phyloP scores from a whole-genome alignment of 2,113 vertebrate genomes.

The Istiophorus platypterus region DNA sequence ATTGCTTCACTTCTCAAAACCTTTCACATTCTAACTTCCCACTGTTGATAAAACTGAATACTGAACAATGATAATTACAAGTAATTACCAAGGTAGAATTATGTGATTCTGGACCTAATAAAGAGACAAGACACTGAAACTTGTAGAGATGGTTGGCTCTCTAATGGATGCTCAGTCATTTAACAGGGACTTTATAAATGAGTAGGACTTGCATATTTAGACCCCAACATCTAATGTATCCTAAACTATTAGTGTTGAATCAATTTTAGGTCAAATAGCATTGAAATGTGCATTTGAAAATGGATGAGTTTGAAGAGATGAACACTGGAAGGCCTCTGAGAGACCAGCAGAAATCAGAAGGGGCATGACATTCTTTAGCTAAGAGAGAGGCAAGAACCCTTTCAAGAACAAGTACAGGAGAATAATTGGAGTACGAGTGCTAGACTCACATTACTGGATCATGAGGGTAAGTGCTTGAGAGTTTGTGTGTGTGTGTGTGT shows the following conservation, averaged over 20 bases:
- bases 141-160: background rate
- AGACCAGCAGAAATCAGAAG: constrained; percentile 69
- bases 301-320: constrained; percentile 59
- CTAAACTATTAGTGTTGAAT: constrained; percentile 64
- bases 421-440: constrained; percentile 83
- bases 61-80: background rate
- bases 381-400: constrained; percentile 78
- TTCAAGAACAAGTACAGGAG: constrained; percentile 80
- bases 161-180: constrained; percentile 13
- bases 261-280: constrained; percentile 64
- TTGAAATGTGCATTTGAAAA: constrained; percentile 65
- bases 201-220: constrained; percentile 18
- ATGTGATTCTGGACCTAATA: background rate
- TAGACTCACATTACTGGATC: constrained; percentile 77
- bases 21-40: background rate
- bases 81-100: background rate
- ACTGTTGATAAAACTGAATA: background rate
- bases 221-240: constrained; percentile 35
- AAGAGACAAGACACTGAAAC: constrained; percentile 3
- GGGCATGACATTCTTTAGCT: constrained; percentile 73
- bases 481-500: constrained; percentile 50
- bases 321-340: constrained; percentile 55
- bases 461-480: constrained; percentile 77
- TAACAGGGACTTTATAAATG: constrained; percentile 18
- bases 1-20: background rate